phyloP scores from a whole-genome alignment of 2,888 invertebrate genomes.

The Heliconius ethilla region DNA sequence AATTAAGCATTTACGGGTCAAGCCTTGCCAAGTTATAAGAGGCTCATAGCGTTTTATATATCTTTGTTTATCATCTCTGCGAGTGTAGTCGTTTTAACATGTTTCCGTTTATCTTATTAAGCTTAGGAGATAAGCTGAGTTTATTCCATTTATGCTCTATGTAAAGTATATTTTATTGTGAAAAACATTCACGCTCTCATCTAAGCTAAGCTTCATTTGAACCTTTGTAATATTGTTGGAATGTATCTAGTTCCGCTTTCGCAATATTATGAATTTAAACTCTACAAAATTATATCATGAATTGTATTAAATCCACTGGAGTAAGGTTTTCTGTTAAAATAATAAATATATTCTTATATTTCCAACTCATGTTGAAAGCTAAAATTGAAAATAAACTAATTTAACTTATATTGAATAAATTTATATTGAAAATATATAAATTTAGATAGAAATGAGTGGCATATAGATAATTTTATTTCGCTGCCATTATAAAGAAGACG shows the following conservation, averaged over 20 bases:
- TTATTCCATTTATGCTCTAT: conserved; percentile 24
- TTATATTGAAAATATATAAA: background rate
- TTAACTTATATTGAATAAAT: background rate
- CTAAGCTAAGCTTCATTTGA: background rate
- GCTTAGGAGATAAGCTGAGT: conserved; percentile 21
- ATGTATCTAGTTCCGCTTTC: background rate
- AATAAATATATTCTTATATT: too few species aligned
- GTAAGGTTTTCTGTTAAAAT: too few species aligned
- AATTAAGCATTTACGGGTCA: conserved; percentile 29
- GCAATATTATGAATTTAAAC: background rate
- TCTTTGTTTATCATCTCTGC: conserved; percentile 34
- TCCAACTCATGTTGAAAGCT: too few species aligned
- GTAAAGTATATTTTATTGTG: background rate
- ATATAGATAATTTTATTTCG: background rate
- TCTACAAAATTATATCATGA: background rate
- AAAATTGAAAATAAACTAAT: too few species aligned
- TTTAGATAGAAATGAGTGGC: background rate
- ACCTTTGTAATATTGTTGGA: background rate
- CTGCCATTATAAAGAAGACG: background rate
- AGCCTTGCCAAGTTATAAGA: conserved; percentile 40
- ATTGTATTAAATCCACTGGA: too few species aligned
- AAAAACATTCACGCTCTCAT: background rate
- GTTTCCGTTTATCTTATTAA: conserved; percentile 33
- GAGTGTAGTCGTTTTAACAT: conserved; percentile 30
- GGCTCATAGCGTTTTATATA: conserved; percentile 35